A percentile compares a stretch with the other conserved stretches of the same genome.
Conservation (phyloP, 2,888 invertebrate genomes). For the Trissolcus japonicus region DNA sequence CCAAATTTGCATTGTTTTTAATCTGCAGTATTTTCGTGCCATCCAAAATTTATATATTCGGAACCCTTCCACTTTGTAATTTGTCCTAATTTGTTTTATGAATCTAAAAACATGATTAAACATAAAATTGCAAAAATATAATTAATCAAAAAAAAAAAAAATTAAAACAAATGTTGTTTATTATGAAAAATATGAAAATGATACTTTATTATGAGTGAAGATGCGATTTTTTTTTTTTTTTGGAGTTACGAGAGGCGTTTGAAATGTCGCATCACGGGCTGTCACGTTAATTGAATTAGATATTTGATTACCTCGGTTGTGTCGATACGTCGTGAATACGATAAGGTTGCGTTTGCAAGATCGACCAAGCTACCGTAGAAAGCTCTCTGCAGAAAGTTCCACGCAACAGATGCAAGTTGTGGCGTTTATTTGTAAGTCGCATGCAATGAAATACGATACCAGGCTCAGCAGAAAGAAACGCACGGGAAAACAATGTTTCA, state of each 20-base stretch:
- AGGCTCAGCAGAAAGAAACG: conserved; percentile 36
- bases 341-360: conserved; percentile 64
- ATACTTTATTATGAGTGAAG: too few relatives aligned
- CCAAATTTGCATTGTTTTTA: background rate
- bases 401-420: conserved; percentile 43
- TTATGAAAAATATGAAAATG: too few relatives aligned
- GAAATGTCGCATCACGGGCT: background rate
- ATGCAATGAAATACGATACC: conserved; percentile 49
- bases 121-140: too few relatives aligned
- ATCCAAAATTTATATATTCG: background rate
- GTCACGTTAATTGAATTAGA: conserved; percentile 39
- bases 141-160: too few relatives aligned
- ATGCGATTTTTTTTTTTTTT: too few relatives aligned
- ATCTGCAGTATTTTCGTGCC: too few relatives aligned
- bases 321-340: conserved; percentile 50
- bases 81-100: too few relatives aligned
- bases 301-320: conserved; percentile 53
- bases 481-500: conserved; percentile 25
- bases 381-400: conserved; percentile 68
- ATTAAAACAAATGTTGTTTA: too few relatives aligned
- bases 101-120: too few relatives aligned
- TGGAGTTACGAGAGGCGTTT: too few relatives aligned
- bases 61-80: too few relatives aligned
- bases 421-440: conserved; percentile 46
- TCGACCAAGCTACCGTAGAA: conserved; percentile 75